Conservation (phyloP, 2,113 vertebrate genomes). For the Azemiops feae region DNA sequence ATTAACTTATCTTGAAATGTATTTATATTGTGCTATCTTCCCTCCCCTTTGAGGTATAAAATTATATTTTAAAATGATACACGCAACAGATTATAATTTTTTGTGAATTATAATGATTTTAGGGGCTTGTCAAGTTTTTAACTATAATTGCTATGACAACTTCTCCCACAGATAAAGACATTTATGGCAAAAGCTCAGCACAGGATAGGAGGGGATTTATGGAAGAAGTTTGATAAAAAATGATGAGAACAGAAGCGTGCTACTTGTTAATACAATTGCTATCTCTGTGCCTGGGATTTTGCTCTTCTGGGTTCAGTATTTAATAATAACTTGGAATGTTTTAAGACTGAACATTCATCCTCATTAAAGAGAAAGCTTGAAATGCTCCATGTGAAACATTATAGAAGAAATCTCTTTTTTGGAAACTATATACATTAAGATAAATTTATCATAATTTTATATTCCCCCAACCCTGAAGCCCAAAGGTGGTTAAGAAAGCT, state of each 20-base stretch:
- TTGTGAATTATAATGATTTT: not conserved
- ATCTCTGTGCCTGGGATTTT: not conserved
- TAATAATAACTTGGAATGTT: not conserved
- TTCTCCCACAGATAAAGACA: not conserved
- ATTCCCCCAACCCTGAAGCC: not conserved
- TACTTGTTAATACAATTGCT: not conserved
- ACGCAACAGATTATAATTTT: not conserved
- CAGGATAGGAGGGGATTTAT: not conserved
- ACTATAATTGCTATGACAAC: not conserved
- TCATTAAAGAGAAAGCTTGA: not conserved
- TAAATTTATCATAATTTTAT: not conserved
- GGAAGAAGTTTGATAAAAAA: not conserved
- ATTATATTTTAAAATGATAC: constrained; percentile 1
- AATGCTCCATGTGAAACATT: not conserved
- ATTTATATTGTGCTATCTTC: not conserved
- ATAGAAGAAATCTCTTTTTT: not conserved
- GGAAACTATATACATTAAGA: not conserved
- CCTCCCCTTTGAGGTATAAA: not conserved
- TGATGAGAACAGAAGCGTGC: not conserved
- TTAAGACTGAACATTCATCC: not conserved
- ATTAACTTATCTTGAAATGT: not conserved
- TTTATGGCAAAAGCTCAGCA: not conserved
- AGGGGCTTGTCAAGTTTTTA: not conserved
- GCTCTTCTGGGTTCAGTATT: not conserved
- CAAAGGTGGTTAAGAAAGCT: not conserved